A percentile compares a stretch with the other conserved stretches of the same genome.
phyloP scores from a whole-genome alignment of 1,140 invertebrate species.

The Neodiprion virginianus region DNA sequence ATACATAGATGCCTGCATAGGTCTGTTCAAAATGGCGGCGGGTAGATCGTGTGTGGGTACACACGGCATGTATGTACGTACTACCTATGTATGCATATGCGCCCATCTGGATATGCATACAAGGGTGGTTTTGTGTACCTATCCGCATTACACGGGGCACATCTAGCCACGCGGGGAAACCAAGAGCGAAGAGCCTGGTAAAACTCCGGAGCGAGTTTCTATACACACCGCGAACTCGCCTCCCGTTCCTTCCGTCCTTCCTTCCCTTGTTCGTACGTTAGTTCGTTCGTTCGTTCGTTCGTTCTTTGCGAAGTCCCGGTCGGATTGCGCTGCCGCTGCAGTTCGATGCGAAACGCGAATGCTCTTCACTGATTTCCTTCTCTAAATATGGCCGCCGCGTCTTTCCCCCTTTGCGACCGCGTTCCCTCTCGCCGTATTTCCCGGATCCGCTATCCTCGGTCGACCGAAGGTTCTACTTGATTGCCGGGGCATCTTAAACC shows the following conservation, averaged over 20 bases:
- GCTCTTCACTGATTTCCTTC: slow-evolving; percentile 60
- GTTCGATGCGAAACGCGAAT: slow-evolving; percentile 39
- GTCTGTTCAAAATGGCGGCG: not conserved
- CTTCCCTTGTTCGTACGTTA: slow-evolving; percentile 18
- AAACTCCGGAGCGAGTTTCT: slow-evolving; percentile 19
- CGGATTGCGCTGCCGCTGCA: slow-evolving; percentile 29
- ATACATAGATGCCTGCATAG: not conserved
- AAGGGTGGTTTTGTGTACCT: slow-evolving; percentile 4
- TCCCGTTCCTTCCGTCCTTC: slow-evolving; percentile 13
- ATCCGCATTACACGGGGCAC: not conserved
- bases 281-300: not conserved
- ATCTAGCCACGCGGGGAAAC: not conserved
- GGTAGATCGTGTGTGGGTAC: not conserved
- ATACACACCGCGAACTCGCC: slow-evolving; percentile 6
- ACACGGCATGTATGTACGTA: too few relatives aligned
- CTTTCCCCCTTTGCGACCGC: slow-evolving; percentile 9
- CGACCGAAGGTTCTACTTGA: slow-evolving; percentile 62
- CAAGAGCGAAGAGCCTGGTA: not conserved
- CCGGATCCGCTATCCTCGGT: slow-evolving; percentile 51
- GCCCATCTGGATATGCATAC: slow-evolving; percentile 1
- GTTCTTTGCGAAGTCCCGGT: not conserved
- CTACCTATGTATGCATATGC: not conserved
- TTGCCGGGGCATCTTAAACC: slow-evolving; percentile 62
- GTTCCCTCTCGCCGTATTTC: slow-evolving; percentile 31
- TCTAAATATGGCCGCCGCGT: slow-evolving; percentile 59